These are phyloP conservation scores for Helobdella robusta DNA, from an alignment of 2,888 invertebrate genomes.

Conservation along the genomic window DNA sequence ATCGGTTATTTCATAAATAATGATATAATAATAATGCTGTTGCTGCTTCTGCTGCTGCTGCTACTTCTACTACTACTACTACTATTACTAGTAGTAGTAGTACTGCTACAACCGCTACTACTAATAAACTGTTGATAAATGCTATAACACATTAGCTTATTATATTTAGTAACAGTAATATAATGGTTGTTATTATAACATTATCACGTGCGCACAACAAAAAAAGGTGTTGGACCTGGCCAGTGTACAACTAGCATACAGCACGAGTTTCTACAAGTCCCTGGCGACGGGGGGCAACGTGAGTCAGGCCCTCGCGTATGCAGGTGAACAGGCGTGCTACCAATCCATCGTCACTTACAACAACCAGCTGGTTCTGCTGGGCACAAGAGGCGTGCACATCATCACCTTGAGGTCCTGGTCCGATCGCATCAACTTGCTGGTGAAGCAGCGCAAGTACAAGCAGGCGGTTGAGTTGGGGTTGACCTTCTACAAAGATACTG, in stretches of 20 bases:
- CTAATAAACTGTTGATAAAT: too few species aligned
- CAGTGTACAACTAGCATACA: conserved; percentile 31
- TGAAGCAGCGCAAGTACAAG: conserved; percentile 53
- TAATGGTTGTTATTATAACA: too few species aligned
- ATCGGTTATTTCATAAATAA: too few species aligned
- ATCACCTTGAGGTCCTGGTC: conserved; percentile 53
- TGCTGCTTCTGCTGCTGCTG: too few species aligned
- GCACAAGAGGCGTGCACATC: conserved; percentile 58
- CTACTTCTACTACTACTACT: too few species aligned
- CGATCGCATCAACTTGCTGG: conserved; percentile 51
- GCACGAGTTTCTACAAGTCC: conserved; percentile 56
- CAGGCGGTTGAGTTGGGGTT: conserved; percentile 58
- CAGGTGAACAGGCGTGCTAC: conserved; percentile 67
- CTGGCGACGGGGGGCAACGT: conserved; percentile 91
- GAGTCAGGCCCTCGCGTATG: conserved; percentile 66
- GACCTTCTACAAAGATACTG: conserved; percentile 59
- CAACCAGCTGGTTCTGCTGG: conserved; percentile 62
- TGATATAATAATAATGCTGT: too few species aligned
- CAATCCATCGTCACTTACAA: conserved; percentile 63
- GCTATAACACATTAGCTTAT: too few species aligned
- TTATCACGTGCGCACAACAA: too few species aligned
- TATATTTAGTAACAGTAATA: too few species aligned
- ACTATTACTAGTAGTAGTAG: too few species aligned
- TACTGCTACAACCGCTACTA: too few species aligned
- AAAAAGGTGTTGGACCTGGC: conserved; percentile 31